Conservation (phyloP, 53 echinoderm and acorn worm genomes). For the Henricia sp. region DNA sequence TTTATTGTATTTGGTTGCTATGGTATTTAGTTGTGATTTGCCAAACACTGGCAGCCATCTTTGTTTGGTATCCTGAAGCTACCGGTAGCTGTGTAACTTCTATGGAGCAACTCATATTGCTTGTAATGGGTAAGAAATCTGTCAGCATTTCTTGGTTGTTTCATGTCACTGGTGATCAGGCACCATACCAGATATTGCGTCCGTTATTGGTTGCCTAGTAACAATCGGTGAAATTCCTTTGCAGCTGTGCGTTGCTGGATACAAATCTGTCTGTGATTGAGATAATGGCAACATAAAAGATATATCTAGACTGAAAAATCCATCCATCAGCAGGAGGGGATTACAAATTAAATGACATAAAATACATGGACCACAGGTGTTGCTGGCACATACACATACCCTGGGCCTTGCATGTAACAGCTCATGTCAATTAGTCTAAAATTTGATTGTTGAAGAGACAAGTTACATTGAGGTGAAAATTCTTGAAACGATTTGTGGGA, state of each 20-base stretch:
- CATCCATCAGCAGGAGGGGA: background rate
- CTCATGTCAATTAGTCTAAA: no score
- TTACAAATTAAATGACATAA: background rate
- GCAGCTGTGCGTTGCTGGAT: conserved; percentile 39
- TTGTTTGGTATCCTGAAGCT: background rate
- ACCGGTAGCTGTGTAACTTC: background rate
- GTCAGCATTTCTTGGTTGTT: background rate
- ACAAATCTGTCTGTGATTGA: conserved; percentile 9
- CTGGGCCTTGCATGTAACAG: background rate
- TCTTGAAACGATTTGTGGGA: no score
- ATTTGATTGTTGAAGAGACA: no score
- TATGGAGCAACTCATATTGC: background rate
- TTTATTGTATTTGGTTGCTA: conserved; percentile 1
- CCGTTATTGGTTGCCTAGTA: background rate
- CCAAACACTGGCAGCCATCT: background rate
- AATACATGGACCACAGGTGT: background rate
- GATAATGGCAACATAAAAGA: background rate
- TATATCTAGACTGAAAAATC: background rate
- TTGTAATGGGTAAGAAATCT: background rate
- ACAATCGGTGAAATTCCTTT: conserved; percentile 10
- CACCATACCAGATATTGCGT: no score
- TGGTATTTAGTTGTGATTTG: background rate
- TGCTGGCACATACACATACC: background rate
- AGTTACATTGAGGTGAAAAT: no score
- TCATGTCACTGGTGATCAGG: no score